A percentile compares a stretch with the other conserved stretches of the same genome.
These are phyloP conservation scores for Spilosoma lubricipeda DNA, from an alignment of 2,888 invertebrate genomes.

Conservation along the genomic window DNA sequence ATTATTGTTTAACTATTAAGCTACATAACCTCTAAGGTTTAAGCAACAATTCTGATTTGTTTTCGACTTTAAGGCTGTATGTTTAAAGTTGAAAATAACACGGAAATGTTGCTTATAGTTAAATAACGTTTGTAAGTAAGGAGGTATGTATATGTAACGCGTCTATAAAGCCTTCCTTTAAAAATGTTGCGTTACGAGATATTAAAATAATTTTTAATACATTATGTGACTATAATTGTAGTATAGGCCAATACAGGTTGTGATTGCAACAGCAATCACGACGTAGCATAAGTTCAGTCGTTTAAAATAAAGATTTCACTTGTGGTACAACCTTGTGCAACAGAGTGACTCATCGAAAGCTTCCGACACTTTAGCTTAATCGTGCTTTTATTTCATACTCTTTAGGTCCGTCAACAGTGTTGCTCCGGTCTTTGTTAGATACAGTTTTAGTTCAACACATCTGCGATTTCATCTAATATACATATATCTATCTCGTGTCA, in stretches of 20 bases:
- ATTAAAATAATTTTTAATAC: slow-evolving; percentile 27
- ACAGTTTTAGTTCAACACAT: background rate
- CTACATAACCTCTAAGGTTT: too few species aligned
- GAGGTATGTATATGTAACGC: too few species aligned
- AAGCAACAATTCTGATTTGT: too few species aligned
- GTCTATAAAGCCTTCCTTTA: too few species aligned
- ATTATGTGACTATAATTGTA: slow-evolving; percentile 15
- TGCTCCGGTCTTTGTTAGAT: background rate
- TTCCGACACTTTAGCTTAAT: slow-evolving; percentile 34
- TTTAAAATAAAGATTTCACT: slow-evolving; percentile 34
- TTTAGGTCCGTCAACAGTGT: background rate
- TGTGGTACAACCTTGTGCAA: slow-evolving; percentile 30
- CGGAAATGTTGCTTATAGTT: too few species aligned
- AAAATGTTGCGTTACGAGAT: too few species aligned
- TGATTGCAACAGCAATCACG: slow-evolving; percentile 37
- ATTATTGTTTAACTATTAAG: too few species aligned
- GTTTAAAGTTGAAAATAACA: too few species aligned
- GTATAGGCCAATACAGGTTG: slow-evolving; percentile 25
- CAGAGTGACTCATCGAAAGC: slow-evolving; percentile 39
- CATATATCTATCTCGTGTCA: too few species aligned
- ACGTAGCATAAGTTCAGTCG: slow-evolving; percentile 46
- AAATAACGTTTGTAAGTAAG: too few species aligned
- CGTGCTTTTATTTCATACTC: slow-evolving; percentile 3
- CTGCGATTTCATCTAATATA: too few species aligned
- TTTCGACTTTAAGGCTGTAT: too few species aligned